A percentile compares a stretch with the other conserved stretches of the same genome.
phyloP scores from a whole-genome alignment of 2,113 vertebrate species.

The Thunnus thynnus region DNA sequence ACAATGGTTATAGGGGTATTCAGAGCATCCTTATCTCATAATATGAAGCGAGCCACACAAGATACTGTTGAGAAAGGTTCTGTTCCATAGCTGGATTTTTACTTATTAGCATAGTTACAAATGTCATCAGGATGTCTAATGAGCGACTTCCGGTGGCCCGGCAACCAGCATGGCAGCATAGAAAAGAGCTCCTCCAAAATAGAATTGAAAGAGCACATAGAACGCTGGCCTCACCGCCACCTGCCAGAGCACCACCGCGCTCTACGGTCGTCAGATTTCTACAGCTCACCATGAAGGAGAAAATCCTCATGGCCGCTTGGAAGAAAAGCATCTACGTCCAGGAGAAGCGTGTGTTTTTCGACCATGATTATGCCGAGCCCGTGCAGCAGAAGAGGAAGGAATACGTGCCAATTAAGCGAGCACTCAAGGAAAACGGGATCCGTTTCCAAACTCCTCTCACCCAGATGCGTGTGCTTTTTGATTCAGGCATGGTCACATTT shows the following conservation, averaged over 20 bases:
- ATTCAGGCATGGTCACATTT: no score
- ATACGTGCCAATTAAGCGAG: background rate
- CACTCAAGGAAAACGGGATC: background rate
- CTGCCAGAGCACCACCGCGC: background rate
- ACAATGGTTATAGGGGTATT: no score
- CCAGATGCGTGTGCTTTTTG: no score
- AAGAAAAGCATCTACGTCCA: background rate
- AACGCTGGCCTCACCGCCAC: background rate
- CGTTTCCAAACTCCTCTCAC: background rate
- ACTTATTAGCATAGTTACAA: no score
- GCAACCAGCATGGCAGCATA: no score
- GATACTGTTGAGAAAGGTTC: no score
- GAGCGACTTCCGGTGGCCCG: no score
- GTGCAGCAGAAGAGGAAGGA: background rate
- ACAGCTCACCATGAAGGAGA: background rate
- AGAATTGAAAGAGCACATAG: background rate
- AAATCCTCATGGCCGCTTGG: background rate
- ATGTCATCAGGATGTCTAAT: no score
- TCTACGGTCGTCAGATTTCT: background rate
- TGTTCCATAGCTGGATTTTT: no score
- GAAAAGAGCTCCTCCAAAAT: no score
- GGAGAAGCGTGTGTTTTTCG: background rate
- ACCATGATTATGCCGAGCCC: background rate
- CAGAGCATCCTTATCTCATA: no score
- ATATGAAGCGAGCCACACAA: no score